phyloP scores from a whole-genome alignment of 2,888 invertebrate genomes.

The Dastarcus helophoroides region DNA sequence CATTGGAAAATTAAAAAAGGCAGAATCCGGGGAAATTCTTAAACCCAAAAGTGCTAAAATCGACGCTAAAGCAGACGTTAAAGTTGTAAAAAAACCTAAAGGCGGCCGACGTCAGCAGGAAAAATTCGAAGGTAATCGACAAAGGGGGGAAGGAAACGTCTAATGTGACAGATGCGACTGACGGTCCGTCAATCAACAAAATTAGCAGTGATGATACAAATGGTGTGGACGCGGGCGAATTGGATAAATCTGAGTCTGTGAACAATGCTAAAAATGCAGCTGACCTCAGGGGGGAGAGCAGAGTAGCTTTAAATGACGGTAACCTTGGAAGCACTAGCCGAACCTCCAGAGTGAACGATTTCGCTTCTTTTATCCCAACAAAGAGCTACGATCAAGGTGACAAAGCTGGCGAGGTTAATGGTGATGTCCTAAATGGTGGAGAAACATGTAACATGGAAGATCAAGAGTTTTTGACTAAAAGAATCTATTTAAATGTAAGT shows the following conservation, averaged over 20 bases:
- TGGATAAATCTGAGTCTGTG: slow-evolving; percentile 17
- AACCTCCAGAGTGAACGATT: slow-evolving; percentile 39
- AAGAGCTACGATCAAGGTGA: slow-evolving; percentile 38
- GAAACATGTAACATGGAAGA: too few species aligned
- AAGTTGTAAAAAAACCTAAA: slow-evolving; percentile 6
- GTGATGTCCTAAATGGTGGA: slow-evolving; percentile 1
- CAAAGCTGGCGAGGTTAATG: not conserved
- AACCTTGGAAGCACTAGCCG: slow-evolving; percentile 9
- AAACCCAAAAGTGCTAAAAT: too few species aligned
- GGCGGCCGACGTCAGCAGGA: slow-evolving; percentile 6
- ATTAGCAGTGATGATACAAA: slow-evolving; percentile 13
- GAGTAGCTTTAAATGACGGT: slow-evolving; percentile 5
- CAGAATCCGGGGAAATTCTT: too few species aligned
- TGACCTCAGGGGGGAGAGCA: slow-evolving; percentile 4
- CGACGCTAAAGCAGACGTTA: slow-evolving; percentile 33
- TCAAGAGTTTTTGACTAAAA: too few species aligned
- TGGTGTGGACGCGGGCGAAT: slow-evolving; percentile 10
- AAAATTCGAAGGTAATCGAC: slow-evolving; percentile 4
- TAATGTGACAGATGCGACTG: slow-evolving; percentile 14
- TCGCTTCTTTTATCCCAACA: slow-evolving; percentile 48
- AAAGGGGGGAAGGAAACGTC: not conserved
- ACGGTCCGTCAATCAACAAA: slow-evolving; percentile 20
- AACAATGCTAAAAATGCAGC: slow-evolving; percentile 9
- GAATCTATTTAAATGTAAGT: too few species aligned
- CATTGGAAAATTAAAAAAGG: too few species aligned